A percentile compares a stretch with the other conserved stretches of the same genome.
Evolutionary conservation across 2,113 vertebrate genomes (phyloP).

Genomic region (Holacanthus passer): DNA sequence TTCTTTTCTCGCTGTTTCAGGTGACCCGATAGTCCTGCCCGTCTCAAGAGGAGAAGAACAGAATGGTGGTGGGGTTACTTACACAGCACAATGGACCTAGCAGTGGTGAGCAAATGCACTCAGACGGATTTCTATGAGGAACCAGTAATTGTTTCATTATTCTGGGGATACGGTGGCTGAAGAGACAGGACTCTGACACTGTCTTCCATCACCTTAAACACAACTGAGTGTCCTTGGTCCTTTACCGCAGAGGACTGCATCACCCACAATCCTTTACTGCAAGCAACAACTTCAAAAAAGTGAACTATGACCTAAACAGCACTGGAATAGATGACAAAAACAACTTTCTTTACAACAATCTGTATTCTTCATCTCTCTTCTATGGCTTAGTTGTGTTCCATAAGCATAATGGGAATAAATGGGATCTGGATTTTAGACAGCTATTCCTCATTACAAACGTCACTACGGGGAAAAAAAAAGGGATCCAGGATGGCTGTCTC

Average conservation of each 20-base stretch:
- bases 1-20: slow-evolving; percentile 69
- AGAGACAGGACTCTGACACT: slow-evolving; percentile 66
- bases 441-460: slow-evolving; percentile 39
- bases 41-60: slow-evolving; percentile 13
- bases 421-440: slow-evolving; percentile 35
- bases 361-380: slow-evolving; percentile 67
- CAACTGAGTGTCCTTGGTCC: slow-evolving; percentile 51
- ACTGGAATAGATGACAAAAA: slow-evolving; percentile 59
- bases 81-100: slow-evolving; percentile 67
- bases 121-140: slow-evolving; percentile 56
- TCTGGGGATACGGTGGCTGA: slow-evolving; percentile 57
- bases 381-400: slow-evolving; percentile 69
- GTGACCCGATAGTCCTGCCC: slow-evolving; percentile 85
- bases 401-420: slow-evolving; percentile 50
- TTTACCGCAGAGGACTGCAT: slow-evolving; percentile 52
- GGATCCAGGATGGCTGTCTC: slow-evolving; percentile 59
- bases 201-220: slow-evolving; percentile 60
- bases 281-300: slow-evolving; percentile 41
- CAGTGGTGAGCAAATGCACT: slow-evolving; percentile 45
- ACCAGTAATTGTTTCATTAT: slow-evolving; percentile 56
- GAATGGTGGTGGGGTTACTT: slow-evolving; percentile 41
- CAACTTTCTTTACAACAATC: slow-evolving; percentile 39
- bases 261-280: slow-evolving; percentile 66
- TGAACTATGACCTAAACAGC: slow-evolving; percentile 50
- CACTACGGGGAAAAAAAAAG: slow-evolving; percentile 22